Evolutionary conservation across 2,888 invertebrate genomes (phyloP), one percentile per base, ranked within the genome.

Genomic region (Ctenicera cuprea): DNA sequence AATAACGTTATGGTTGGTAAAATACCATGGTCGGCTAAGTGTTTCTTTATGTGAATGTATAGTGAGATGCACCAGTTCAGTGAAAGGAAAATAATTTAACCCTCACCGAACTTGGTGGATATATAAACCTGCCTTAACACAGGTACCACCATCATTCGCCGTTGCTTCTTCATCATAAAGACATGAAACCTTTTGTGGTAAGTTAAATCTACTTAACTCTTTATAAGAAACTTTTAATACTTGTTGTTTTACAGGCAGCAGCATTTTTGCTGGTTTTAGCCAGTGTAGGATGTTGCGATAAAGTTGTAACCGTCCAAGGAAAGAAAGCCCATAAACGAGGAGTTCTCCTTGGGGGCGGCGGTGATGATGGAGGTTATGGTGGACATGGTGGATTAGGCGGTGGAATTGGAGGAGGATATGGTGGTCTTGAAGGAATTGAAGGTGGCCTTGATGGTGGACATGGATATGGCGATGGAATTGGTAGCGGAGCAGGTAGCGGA

Each of bases 111-210:
- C 9, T 33, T 33, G 8, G 33, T 9, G 33, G 33, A 4, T 45
- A 45, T 45, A 45, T 45, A 45, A 45, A 14, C 14, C 45, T 5
- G 9, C 14, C 14, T 3, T n/a, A 45, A n/a, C 45, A 18, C 20
- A 12, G 50, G 22, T 20, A 22, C 22, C 9, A 33, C 9, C 9
- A 50, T 50, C 50, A 50, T 22, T 50, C 50, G 16, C 20, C 20
- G 22, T 50, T 22, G 16, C 50, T 50, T 22, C 50, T 20, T 50
- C 16, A 11, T 12, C 50, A 50, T 11, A 22, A 3, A 50, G 22
- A 50, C 50, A 50, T 50, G 50, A 50, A 50, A 18, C 12, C 22
- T 20, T 22, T 20, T 20, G 50, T 50, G 50, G 50, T 50, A 50
- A 50, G 50, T 20, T 5, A n/a, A 41, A n/a, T 4, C n/a, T 41